phyloP scores from a whole-genome alignment of 1,140 invertebrate genomes.

The Drosophila lini region DNA sequence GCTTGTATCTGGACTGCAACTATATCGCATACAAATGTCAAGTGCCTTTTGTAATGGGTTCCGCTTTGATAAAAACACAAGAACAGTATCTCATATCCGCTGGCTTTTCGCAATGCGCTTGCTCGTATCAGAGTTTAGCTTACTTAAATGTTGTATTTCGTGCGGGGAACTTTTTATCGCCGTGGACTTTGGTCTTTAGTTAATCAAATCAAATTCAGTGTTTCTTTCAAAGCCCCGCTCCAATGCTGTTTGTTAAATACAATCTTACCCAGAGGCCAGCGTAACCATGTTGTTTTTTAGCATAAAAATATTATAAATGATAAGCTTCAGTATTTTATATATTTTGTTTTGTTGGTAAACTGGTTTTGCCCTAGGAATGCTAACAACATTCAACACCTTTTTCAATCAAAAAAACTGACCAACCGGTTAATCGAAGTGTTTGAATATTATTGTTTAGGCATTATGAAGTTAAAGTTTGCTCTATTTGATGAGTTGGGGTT shows the following conservation, averaged over 20 bases:
- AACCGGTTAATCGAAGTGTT: slow-evolving; percentile 45
- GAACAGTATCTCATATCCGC: slow-evolving; percentile 37
- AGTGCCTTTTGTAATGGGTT: slow-evolving; percentile 3
- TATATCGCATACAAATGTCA: slow-evolving; percentile 1
- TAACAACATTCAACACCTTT: slow-evolving; percentile 50
- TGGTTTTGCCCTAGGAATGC: slow-evolving; percentile 29
- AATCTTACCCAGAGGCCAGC: slow-evolving; percentile 13
- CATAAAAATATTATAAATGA: slow-evolving; percentile 1
- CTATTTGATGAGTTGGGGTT: background rate
- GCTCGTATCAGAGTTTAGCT: slow-evolving; percentile 30
- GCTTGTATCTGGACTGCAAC: background rate
- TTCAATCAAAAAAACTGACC: background rate
- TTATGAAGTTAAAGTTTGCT: background rate
- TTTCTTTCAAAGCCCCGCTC: slow-evolving; percentile 5
- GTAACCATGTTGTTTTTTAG: slow-evolving; percentile 6
- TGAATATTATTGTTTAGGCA: slow-evolving; percentile 9
- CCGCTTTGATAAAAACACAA: slow-evolving; percentile 19
- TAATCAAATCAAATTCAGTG: slow-evolving; percentile 29
- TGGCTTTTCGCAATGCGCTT: slow-evolving; percentile 18
- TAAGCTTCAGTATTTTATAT: background rate
- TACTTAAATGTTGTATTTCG: slow-evolving; percentile 4
- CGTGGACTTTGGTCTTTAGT: slow-evolving; percentile 17
- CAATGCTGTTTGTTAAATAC: slow-evolving; percentile 35
- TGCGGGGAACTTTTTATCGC: background rate
- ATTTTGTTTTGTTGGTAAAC: background rate